phyloP scores from a whole-genome alignment of 2,797 vertebrate species.

The Leuciscus waleckii region DNA sequence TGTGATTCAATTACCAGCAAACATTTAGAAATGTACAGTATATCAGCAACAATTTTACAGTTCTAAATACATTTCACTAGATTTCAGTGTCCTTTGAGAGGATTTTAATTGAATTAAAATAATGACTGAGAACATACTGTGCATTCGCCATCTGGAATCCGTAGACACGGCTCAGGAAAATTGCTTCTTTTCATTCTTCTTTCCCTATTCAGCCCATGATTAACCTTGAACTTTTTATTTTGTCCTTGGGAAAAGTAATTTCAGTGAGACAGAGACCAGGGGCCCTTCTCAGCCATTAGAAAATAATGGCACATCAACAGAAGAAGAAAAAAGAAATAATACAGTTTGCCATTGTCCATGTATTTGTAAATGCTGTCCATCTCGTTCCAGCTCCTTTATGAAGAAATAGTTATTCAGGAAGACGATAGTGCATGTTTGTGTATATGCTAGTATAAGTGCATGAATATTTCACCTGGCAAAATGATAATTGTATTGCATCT shows the following conservation, averaged over 20 bases:
- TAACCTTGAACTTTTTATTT: conserved; percentile 51
- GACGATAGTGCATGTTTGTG: not conserved
- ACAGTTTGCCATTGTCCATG: not conserved
- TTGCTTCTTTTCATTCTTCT: conserved; percentile 34
- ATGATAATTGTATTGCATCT: conserved; percentile 20
- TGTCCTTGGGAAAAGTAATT: conserved; percentile 55
- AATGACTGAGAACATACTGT: conserved; percentile 45
- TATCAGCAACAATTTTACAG: no score
- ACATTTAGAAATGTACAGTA: not conserved
- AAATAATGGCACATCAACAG: conserved; percentile 25
- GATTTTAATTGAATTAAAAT: conserved; percentile 55
- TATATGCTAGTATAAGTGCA: not conserved
- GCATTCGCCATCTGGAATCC: conserved; percentile 35
- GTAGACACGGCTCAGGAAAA: conserved; percentile 40
- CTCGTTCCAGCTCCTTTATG: conserved; percentile 28
- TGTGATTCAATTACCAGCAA: not conserved
- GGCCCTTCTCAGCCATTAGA: not conserved
- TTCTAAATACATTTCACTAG: not conserved
- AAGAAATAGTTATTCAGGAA: conserved; percentile 40
- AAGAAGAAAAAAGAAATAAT: conserved; percentile 29
- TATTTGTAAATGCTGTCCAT: not conserved
- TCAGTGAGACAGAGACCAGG: conserved; percentile 9
- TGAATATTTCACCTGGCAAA: conserved; percentile 22
- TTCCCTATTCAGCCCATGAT: conserved; percentile 43
- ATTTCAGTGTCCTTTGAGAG: not conserved